Evolutionary conservation across 2,797 vertebrate species (phyloP).

Genomic region (Emydoidea blandingii): DNA sequence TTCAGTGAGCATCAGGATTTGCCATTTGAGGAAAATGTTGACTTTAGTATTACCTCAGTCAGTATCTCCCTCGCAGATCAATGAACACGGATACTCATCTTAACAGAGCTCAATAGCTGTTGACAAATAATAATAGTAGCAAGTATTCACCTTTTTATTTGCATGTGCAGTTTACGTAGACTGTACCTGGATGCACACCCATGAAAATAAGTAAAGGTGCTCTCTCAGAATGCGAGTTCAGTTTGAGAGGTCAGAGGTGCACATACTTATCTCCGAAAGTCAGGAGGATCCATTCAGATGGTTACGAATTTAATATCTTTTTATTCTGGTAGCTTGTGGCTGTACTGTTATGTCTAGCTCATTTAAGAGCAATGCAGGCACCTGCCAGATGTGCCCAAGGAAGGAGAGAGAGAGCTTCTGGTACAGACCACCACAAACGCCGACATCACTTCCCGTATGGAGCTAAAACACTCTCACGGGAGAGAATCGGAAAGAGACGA

Average conservation of each 20-base stretch:
- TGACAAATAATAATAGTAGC: not conserved
- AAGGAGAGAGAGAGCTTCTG: not conserved
- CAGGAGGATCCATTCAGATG: not conserved
- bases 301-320: not conserved
- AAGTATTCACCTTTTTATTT: not conserved
- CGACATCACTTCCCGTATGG: fast-evolving
- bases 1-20: not conserved
- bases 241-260: not conserved
- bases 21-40: not conserved
- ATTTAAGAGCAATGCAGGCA: not conserved
- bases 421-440: not conserved
- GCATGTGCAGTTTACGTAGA: not conserved
- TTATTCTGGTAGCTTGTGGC: not conserved
- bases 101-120: not conserved
- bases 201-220: not conserved
- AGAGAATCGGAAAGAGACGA: not conserved
- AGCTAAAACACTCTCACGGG: not conserved
- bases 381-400: not conserved
- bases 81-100: not conserved
- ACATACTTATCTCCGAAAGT: too few species aligned
- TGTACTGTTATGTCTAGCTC: not conserved
- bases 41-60: not conserved
- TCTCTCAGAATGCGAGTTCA: too few species aligned
- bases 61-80: not conserved
- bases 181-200: too few species aligned